A percentile compares a stretch with the other conserved stretches of the same genome.
phyloP scores from a whole-genome alignment of 2,113 vertebrate species.

The Gobio gobio region DNA sequence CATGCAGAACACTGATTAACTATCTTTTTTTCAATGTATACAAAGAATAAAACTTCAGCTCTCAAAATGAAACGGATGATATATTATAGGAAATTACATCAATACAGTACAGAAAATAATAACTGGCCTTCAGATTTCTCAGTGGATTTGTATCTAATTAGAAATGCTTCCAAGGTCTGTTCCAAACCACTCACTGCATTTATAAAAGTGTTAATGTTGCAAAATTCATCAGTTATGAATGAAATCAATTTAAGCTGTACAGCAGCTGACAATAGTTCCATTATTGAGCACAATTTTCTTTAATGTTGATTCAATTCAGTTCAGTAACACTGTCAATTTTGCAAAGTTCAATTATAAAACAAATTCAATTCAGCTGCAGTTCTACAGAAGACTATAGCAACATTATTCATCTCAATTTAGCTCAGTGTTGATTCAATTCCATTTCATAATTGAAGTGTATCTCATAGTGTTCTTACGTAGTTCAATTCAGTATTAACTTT shows the following conservation, averaged over 20 bases:
- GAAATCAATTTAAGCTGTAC: not conserved
- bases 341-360: not conserved
- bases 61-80: not conserved
- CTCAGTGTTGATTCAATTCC: too few relatives aligned
- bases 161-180: not conserved
- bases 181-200: not conserved
- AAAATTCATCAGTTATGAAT: not conserved
- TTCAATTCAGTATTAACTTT: too few relatives aligned
- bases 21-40: slow-evolving; percentile 39
- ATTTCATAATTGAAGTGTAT: too few relatives aligned
- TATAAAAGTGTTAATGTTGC: not conserved
- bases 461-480: too few relatives aligned
- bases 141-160: not conserved
- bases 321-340: not conserved
- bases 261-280: not conserved
- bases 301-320: not conserved
- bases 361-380: not conserved
- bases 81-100: not conserved
- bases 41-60: not conserved
- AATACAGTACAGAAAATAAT: not conserved
- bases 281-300: not conserved
- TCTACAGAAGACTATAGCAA: too few relatives aligned
- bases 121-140: not conserved
- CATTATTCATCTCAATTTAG: too few relatives aligned
- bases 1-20: slow-evolving; percentile 59